A percentile compares a stretch with the other conserved stretches of the same genome.
Conservation (phyloP, 2,797 vertebrate genomes). For the Cyclura pinguis region DNA sequence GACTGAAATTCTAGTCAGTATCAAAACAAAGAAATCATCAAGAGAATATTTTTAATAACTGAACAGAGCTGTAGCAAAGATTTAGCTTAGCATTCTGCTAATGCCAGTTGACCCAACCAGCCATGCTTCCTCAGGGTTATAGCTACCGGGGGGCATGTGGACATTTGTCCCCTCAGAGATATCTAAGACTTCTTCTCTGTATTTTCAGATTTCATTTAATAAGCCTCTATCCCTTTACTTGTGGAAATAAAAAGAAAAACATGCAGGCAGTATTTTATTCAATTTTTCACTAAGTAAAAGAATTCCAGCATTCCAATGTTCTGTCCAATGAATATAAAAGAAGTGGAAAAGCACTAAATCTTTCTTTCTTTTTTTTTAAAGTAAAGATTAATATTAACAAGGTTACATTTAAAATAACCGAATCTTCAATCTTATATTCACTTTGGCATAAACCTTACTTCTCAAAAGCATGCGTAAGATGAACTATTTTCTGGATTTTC, state of each 20-base stretch:
- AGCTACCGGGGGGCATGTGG: neutral
- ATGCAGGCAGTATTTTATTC: neutral
- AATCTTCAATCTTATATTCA: neutral
- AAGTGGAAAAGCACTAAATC: too few relatives aligned
- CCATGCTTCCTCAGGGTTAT: neutral
- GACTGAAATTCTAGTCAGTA: slow-evolving; percentile 14
- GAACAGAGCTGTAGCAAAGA: slow-evolving; percentile 28
- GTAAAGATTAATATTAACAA: neutral
- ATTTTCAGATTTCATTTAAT: neutral
- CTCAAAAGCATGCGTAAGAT: too few relatives aligned
- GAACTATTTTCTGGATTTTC: too few relatives aligned
- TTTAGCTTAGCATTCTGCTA: slow-evolving; percentile 32
- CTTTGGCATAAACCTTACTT: neutral
- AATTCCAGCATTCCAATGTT: neutral
- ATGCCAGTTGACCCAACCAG: slow-evolving; percentile 43
- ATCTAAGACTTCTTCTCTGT: neutral
- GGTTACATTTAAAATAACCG: neutral
- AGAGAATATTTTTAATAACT: slow-evolving; percentile 28
- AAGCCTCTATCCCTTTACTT: neutral
- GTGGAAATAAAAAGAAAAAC: too few relatives aligned
- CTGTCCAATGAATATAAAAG: neutral
- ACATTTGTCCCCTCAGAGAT: neutral
- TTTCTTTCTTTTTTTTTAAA: neutral
- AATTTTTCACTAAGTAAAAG: neutral
- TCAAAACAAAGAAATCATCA: slow-evolving; percentile 30